Base-by-base conservation (phyloP, 2,888 invertebrate genomes). In the Clanis bilineata region DNA sequence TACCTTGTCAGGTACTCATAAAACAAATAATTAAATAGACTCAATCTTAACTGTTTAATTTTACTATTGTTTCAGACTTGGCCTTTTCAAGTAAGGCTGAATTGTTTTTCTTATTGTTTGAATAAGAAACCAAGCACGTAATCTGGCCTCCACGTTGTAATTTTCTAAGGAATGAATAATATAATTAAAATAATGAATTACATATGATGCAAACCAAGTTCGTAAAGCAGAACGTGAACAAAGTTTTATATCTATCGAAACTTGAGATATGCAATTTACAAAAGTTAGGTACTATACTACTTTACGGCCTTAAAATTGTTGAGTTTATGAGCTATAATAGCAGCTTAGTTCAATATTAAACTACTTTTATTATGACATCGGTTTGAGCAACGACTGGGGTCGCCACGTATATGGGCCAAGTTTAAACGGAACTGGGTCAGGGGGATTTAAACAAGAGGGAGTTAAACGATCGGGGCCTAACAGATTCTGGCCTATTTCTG, bases 361-460 rank as follows among this genome's bases (percentile, higher is more conserved):
- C 12, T 21, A 10, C 32, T 60, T 51, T 57, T 15, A 57, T 41
- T 47, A 57, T 39, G 28, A 32, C 18, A 51, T 32, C 28, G 18
- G 36, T 32, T 55, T 44, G 55, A 36, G 23, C 61, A 68, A 64
- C 65, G 71, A 72, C 77, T 76, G 79, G 79, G 81, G 81, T 77
- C 77, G 76, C 55, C 64, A 62, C 59, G 70, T 72, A 89, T 81
- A 82, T 85, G 66, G 88, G 89, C 81, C 90, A 90, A 90, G 90
- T 89, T 88, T 86, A 83, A 64, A 65, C 65, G 60, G 71, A 90
- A 81, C 65, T 88, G 65, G 88, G 90, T 88, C 90, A 90, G 83
- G 84, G 86, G 80, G 78, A 85, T 75, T 76, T 73, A 63, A 79
- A 79, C 80, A 78, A 82, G 80, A 75, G 79, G 76, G 79, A 77